These are phyloP conservation scores for Xiphophorus couchianus DNA, from an alignment of 2,113 vertebrate species.

Conservation along the genomic window DNA sequence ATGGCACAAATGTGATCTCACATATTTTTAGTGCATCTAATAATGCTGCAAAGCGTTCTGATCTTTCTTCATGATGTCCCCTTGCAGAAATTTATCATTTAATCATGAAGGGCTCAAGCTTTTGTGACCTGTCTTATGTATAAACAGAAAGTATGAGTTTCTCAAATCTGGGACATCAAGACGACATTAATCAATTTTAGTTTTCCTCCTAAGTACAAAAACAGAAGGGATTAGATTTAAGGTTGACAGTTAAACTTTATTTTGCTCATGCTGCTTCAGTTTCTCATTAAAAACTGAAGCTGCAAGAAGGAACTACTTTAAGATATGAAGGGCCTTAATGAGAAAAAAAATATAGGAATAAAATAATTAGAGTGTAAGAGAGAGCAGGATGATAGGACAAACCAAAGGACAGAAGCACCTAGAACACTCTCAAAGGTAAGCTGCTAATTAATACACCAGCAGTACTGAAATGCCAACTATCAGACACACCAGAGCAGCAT, in stretches of 20 bases:
- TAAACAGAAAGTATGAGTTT: slow-evolving; percentile 29
- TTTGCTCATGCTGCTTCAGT: neutral
- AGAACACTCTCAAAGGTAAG: slow-evolving; percentile 49
- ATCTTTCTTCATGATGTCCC: slow-evolving; percentile 31
- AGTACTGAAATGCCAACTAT: slow-evolving; percentile 52
- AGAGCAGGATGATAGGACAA: slow-evolving; percentile 26
- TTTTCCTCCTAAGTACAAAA: slow-evolving; percentile 35
- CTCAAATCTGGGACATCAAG: slow-evolving; percentile 33
- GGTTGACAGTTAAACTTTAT: slow-evolving; percentile 18
- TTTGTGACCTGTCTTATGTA: slow-evolving; percentile 43
- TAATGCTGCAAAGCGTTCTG: slow-evolving; percentile 15
- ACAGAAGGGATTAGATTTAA: slow-evolving; percentile 27
- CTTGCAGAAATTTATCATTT: slow-evolving; percentile 38
- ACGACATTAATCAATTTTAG: slow-evolving; percentile 30
- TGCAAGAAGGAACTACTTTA: neutral
- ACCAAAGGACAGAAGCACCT: slow-evolving; percentile 48
- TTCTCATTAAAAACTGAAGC: slow-evolving; percentile 23
- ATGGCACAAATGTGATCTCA: slow-evolving; percentile 15
- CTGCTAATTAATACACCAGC: slow-evolving; percentile 67
- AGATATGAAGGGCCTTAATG: slow-evolving; percentile 15
- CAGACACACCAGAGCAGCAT: neutral
- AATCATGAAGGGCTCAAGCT: slow-evolving; percentile 32
- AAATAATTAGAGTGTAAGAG: slow-evolving; percentile 5
- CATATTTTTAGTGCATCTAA: slow-evolving; percentile 11
- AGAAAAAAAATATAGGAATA: slow-evolving; percentile 21